Base-by-base conservation (phyloP, 1,140 invertebrate species). In the Spodoptera frugiperda region DNA sequence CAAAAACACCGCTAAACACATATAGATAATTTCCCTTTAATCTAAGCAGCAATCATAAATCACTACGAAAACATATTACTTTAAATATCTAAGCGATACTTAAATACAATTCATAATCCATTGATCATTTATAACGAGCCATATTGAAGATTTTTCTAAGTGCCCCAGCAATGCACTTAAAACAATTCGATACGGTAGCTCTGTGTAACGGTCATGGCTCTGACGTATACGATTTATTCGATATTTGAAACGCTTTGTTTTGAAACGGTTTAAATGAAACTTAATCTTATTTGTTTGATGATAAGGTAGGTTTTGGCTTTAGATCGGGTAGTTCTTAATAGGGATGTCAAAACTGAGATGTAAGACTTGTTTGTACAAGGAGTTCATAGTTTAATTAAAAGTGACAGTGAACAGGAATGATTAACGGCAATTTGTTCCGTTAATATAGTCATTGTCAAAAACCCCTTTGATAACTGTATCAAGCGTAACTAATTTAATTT, bases 361-460 rank as follows among this genome's bases (percentile, higher is more conserved):
- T n/a, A 54, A 61, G 19, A 73, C 57, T 51, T 48, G 19, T 65
- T 51, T 54, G 51, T 73, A 78, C 54, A 74, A 78, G 71, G 55
- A 51, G 30, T 67, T 67, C 61, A 67, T 76, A 76, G 73, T 76
- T 76, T 55, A 67, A 76, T 76, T 67, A 76, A 55, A 67, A 54
- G 17, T 67, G 61, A 48, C 73, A 67, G 25, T 54, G 53, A 12
- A 48, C 73, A 67, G 25, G 65, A 63, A 12, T 75, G 59, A 75
- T 78, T 78, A 39, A 78, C 25, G 17, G 48, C 44, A 57, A 78
- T 78, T 39, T 73, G 68, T 71, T 39, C 15, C 33, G 53, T 71
- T 55, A 71, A 71, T 44, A 53, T 33, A 44, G 12, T 33, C 54
- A 54, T 70, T 72, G 54, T 49, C 55, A 61, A 55, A 30, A 57